These are phyloP conservation scores for Cryptus armator DNA, from an alignment of 2,888 invertebrate species.

Conservation along the genomic window DNA sequence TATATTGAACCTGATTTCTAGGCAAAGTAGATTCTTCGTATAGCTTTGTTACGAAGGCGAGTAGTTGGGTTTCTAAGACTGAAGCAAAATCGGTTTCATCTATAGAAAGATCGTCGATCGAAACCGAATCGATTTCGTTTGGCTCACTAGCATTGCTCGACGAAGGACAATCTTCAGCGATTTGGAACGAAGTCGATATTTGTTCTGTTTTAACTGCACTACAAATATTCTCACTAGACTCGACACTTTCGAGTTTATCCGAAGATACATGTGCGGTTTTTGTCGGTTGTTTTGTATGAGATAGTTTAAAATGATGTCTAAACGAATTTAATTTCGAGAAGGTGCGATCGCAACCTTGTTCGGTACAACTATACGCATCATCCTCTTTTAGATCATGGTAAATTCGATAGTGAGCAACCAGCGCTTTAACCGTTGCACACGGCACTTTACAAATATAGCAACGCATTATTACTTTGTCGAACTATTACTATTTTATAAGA, in stretches of 20 bases:
- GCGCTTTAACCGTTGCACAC: not conserved
- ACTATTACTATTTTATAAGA: not conserved
- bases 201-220: not conserved
- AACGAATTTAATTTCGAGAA: conserved; percentile 11
- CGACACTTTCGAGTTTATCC: not conserved
- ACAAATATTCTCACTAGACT: not conserved
- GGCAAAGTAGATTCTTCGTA: conserved; percentile 9
- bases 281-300: conserved; percentile 2
- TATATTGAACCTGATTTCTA: not conserved
- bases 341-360: conserved; percentile 8
- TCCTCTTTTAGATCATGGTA: conserved; percentile 6
- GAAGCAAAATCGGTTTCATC: not conserved
- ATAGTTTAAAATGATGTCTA: conserved; percentile 11
- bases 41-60: conserved; percentile 13
- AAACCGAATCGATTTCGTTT: not conserved
- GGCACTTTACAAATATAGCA: not conserved
- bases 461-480: not conserved
- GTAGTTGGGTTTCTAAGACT: conserved; percentile 5
- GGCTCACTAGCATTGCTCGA: conserved; percentile 4
- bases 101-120: not conserved
- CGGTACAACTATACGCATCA: conserved; percentile 14
- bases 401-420: not conserved
- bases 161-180: conserved; percentile 2
- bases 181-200: not conserved
- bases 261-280: not conserved